A percentile compares a stretch with the other conserved stretches of the same genome.
These are phyloP conservation scores for Phocoena phocoena DNA, from an alignment of 2,113 vertebrate genomes.

Conservation along the genomic window DNA sequence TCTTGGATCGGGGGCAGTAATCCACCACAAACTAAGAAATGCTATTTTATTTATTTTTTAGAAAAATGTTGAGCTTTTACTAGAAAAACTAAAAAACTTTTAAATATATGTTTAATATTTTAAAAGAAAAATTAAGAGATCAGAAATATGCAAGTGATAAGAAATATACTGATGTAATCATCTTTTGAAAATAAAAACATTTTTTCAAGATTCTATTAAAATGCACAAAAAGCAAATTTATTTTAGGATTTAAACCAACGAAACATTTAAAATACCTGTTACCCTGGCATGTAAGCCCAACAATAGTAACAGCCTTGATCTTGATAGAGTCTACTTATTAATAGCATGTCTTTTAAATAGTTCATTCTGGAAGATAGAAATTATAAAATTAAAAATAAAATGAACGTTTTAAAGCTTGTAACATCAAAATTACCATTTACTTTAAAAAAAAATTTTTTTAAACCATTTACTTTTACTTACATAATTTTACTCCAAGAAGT, in stretches of 20 bases:
- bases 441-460: no score
- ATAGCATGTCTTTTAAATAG: neutral
- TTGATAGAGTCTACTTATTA: neutral
- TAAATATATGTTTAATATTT: neutral
- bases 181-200: conserved; percentile 42
- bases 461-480: neutral
- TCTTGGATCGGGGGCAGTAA: neutral
- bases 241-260: conserved; percentile 2
- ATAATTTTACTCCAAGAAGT: neutral
- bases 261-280: conserved; percentile 5
- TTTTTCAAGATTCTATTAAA: neutral
- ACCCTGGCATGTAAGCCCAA: neutral
- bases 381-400: neutral
- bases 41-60: neutral
- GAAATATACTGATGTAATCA: conserved; percentile 18
- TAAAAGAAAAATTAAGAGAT: conserved; percentile 12
- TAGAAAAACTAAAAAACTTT: conserved; percentile 20
- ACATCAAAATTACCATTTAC: neutral
- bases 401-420: neutral
- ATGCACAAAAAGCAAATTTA: neutral
- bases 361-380: conserved; percentile 20
- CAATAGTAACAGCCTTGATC: neutral
- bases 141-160: conserved; percentile 33
- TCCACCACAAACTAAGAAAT: neutral
- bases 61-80: conserved; percentile 25